Evolutionary conservation across 1,140 invertebrate species (phyloP).

Genomic region (Cecropterus lyciades): DNA sequence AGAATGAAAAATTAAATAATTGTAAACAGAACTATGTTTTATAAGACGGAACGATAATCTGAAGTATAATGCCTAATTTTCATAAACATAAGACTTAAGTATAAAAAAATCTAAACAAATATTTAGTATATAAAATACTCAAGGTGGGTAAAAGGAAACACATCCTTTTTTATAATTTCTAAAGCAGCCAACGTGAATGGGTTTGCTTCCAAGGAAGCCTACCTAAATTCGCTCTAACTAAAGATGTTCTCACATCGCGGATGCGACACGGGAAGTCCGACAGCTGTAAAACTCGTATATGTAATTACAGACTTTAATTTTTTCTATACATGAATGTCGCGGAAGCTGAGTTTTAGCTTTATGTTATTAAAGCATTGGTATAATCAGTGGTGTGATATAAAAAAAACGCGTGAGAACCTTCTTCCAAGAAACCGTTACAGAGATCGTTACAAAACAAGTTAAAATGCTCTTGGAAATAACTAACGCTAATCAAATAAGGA

Average conservation of each 20-base stretch:
- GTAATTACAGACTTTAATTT: slow-evolving; percentile 10
- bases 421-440: too few species aligned
- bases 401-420: too few species aligned
- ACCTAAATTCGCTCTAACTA: background rate
- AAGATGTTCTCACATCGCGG: slow-evolving; percentile 1
- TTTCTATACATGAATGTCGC: slow-evolving; percentile 10
- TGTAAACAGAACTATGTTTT: too few species aligned
- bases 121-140: too few species aligned
- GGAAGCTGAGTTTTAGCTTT: slow-evolving; percentile 23
- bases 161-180: background rate
- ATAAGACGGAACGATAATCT: too few species aligned
- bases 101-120: too few species aligned
- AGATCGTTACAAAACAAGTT: too few species aligned
- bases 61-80: too few species aligned
- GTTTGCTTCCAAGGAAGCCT: background rate
- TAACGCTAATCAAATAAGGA: too few species aligned
- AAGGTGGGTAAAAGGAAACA: background rate
- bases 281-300: slow-evolving; percentile 15
- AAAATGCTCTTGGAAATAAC: background rate
- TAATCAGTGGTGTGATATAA: too few species aligned
- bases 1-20: too few species aligned
- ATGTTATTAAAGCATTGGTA: background rate
- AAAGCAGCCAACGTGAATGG: background rate
- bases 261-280: slow-evolving; percentile 12
- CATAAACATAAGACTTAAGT: too few species aligned